Percentiles rank a stretch among this genome's conserved stretches.
Conservation (phyloP, 1,140 invertebrate species). For the Trichogramma pretiosum region DNA sequence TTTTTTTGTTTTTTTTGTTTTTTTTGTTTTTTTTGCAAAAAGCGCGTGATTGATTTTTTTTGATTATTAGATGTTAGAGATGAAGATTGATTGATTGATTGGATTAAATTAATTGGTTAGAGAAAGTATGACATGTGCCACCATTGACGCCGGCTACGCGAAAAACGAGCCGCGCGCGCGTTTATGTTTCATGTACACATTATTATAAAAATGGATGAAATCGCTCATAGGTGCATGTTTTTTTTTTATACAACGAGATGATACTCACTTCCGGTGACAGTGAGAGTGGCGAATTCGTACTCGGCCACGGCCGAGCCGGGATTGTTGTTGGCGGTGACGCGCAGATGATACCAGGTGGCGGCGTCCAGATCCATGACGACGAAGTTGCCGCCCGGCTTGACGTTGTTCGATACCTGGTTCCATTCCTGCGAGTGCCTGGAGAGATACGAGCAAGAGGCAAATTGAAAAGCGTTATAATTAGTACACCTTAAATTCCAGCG, state of each 20-base stretch:
- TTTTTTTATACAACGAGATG: neutral
- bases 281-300: conserved; percentile 91
- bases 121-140: no score
- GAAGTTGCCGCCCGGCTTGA: conserved; percentile 82
- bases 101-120: no score
- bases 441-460: no score
- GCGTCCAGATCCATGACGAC: conserved; percentile 85
- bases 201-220: no score
- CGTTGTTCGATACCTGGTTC: conserved; percentile 88
- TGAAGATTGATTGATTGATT: no score
- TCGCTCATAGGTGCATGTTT: no score
- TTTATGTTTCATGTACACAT: neutral
- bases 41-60: neutral
- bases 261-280: conserved; percentile 78
- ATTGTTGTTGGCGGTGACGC: conserved; percentile 91
- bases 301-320: conserved; percentile 89
- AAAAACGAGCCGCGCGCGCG: conserved; percentile 21
- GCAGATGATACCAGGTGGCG: conserved; percentile 83
- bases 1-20: neutral
- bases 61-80: no score
- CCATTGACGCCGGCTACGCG: conserved; percentile 42
- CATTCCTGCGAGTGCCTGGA: conserved; percentile 72
- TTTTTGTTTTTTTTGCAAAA: neutral
- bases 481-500: neutral
- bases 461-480: neutral